A percentile compares a stretch with the other conserved stretches of the same genome.
Evolutionary conservation across 1,140 invertebrate species (phyloP).

Genomic region (Achatina immaculata): DNA sequence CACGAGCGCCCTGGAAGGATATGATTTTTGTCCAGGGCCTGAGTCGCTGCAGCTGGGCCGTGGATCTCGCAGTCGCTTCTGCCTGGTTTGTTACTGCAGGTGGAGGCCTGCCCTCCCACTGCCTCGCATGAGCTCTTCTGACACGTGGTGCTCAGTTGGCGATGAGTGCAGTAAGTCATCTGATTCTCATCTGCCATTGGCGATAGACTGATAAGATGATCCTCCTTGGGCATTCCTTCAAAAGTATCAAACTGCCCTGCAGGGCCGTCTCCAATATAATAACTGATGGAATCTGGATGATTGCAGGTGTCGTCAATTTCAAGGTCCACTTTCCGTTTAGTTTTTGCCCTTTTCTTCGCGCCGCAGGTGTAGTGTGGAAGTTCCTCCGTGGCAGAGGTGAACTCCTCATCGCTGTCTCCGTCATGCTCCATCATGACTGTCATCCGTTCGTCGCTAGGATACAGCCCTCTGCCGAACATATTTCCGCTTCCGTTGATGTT

Average conservation of each 20-base stretch:
- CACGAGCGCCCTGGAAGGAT: not conserved
- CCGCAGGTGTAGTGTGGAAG: not conserved
- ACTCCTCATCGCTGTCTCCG: constrained; percentile 27
- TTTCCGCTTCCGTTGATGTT: constrained; percentile 35
- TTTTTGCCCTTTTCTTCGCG: not conserved
- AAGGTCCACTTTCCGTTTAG: not conserved
- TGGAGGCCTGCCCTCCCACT: not conserved
- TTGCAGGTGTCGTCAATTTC: constrained; percentile 36
- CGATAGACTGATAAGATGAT: constrained; percentile 9
- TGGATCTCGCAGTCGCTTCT: not conserved
- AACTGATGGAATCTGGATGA: constrained; percentile 16
- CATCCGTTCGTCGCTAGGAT: not conserved
- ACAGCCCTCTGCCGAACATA: not conserved
- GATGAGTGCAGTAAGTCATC: not conserved
- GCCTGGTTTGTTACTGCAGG: not conserved
- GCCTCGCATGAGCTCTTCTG: not conserved
- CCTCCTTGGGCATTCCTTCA: constrained; percentile 15
- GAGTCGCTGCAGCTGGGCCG: not conserved
- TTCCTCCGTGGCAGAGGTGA: constrained; percentile 17
- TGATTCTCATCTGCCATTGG: not conserved
- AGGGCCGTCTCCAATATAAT: not conserved
- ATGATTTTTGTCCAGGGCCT: not conserved
- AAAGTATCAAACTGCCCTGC: not conserved
- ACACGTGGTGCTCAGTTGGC: not conserved
- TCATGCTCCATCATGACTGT: not conserved